Evolutionary conservation across 2,797 vertebrate genomes (phyloP), one percentile per base, ranked within the genome.

Genomic region (Fratercula arctica): DNA sequence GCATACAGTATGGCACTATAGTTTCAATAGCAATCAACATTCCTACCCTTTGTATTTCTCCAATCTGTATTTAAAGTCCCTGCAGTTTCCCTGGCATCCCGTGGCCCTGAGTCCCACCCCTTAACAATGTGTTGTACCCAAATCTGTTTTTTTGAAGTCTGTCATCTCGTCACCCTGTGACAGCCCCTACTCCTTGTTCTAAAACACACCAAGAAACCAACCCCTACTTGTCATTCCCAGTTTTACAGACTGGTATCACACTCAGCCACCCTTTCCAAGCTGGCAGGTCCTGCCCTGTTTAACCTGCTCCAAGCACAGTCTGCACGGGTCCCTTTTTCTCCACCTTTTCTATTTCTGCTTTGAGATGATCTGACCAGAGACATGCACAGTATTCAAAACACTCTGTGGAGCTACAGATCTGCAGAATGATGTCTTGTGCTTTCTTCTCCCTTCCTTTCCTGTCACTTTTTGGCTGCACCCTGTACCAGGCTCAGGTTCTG

Each of bases 161-260:
- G 37, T 57, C 2, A 2, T 48, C 12, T 43, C 1, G 3, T 70
- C 16, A 19, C 10, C 37, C 45, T 0, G 0, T 70, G 64, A 26
- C 51, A 69, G 63, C 10, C 64, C 31, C 57, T 37, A 13, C 25
- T 59, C 23, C 31, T 59, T 69, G 23, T 60, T 56, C 51, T 48
- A 64, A 70, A 70, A 43, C 16, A 33, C 43, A 53, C 10, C 0
- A 5, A 57, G 57, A 57, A 69, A 79, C 45, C 13, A 24, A 64
- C 25, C 75, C 50, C 39, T 31, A 15, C 13, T 41, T 64, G 63
- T 37, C 11, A 3, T 17, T 89, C 75, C 75, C 16, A 28, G 37
- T 69, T 89, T 59, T 80, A 24, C 16, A 54, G 67, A 13, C 41
- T 31, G 33, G n/a, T 54, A 18, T 29, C 53, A n/a, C 60, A 29